These are phyloP conservation scores for Cynopterus sphinx DNA, from an alignment of 2,797 vertebrate genomes.

Conservation along the genomic window DNA sequence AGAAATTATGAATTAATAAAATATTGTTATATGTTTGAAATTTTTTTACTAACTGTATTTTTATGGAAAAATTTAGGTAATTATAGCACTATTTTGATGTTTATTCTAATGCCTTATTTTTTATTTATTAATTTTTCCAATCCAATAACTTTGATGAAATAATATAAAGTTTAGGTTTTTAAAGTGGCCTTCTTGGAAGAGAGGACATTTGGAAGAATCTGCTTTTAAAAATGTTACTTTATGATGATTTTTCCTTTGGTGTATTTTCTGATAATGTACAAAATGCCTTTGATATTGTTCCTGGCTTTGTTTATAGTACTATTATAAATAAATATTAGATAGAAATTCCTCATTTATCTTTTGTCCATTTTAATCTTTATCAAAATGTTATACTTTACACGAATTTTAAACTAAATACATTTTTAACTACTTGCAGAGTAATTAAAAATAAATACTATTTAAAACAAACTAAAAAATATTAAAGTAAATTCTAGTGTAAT, in stretches of 20 bases:
- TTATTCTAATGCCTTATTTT: not conserved
- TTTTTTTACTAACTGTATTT: not conserved
- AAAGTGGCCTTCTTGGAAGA: not conserved
- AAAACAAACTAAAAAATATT: not conserved
- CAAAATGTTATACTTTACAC: not conserved
- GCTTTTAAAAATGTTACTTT: not conserved
- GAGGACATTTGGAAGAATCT: not conserved
- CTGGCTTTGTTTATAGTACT: not conserved
- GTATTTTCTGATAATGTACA: not conserved
- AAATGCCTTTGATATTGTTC: not conserved
- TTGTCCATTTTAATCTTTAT: not conserved
- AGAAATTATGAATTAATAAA: not conserved
- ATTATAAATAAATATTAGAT: not conserved
- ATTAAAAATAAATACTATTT: not conserved
- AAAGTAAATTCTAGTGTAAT: not conserved
- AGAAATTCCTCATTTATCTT: not conserved
- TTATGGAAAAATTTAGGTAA: not conserved
- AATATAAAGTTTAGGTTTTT: not conserved
- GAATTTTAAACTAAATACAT: not conserved
- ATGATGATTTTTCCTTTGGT: not conserved
- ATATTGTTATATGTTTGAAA: not conserved
- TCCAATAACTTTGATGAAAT: not conserved
- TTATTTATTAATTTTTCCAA: not conserved
- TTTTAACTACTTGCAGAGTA: slow-evolving; percentile 6
- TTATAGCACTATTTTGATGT: not conserved